Percentiles rank a stretch among this genome's conserved stretches.
Conservation (phyloP, 1,140 invertebrate species). For the Calliphora vicina region DNA sequence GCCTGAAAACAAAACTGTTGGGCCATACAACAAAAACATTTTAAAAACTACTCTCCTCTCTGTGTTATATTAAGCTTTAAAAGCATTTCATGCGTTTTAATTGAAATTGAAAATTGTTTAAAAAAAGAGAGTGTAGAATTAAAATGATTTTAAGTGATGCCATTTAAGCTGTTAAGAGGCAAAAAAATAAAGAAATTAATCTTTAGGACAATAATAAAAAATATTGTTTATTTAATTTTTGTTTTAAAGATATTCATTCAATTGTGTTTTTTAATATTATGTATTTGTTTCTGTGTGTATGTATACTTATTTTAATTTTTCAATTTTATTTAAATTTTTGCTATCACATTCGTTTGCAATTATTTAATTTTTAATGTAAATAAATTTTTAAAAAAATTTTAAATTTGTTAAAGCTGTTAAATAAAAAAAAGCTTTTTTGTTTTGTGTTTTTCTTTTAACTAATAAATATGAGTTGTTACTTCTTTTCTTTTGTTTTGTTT, state of each 20-base stretch:
- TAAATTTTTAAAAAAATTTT: neutral
- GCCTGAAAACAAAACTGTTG: neutral
- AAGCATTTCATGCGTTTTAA: no score
- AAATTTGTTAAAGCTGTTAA: conserved; percentile 29
- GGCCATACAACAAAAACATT: neutral
- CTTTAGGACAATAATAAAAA: no score
- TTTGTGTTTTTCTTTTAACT: conserved; percentile 5
- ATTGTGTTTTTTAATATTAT: neutral
- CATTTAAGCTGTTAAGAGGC: no score
- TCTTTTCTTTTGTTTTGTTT: neutral
- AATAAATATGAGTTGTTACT: conserved; percentile 20
- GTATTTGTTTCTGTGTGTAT: neutral
- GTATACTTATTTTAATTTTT: neutral
- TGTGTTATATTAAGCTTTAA: no score
- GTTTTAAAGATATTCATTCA: neutral
- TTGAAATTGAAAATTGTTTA: no score
- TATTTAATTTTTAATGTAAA: conserved; percentile 14
- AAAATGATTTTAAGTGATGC: no score
- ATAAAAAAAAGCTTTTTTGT: conserved; percentile 16
- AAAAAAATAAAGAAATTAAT: no score
- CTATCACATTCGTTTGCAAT: conserved; percentile 33
- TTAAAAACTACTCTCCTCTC: neutral
- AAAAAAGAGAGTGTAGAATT: no score
- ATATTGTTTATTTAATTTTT: no score
- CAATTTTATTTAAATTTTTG: conserved; percentile 24